phyloP scores from a whole-genome alignment of 1,140 invertebrate species.

The Solenopsis fugax region DNA sequence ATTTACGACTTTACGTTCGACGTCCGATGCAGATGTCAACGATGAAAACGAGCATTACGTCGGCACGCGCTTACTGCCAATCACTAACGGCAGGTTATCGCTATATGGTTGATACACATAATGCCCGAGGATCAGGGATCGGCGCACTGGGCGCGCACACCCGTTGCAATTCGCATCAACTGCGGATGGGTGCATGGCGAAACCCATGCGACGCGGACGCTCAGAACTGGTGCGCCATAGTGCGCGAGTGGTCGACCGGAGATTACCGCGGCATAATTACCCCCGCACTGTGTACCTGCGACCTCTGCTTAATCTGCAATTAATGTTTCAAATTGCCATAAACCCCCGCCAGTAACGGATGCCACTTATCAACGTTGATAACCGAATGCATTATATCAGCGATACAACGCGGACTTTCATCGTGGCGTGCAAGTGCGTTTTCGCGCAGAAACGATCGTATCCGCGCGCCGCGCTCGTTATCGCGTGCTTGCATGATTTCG shows the following conservation, averaged over 20 bases:
- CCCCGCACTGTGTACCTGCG: constrained; percentile 76
- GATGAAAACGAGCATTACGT: constrained; percentile 61
- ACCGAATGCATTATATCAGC: constrained; percentile 64
- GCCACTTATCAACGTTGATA: constrained; percentile 83
- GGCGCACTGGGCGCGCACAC: constrained; percentile 63
- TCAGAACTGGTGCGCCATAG: constrained; percentile 74
- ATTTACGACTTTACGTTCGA: constrained; percentile 64
- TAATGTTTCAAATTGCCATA: constrained; percentile 85
- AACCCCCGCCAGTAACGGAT: constrained; percentile 82
- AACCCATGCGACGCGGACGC: constrained; percentile 76
- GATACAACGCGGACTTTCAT: constrained; percentile 34
- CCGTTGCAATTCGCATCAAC: constrained; percentile 67
- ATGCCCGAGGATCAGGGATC: constrained; percentile 22
- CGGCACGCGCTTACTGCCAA: constrained; percentile 71
- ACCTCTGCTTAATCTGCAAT: constrained; percentile 85
- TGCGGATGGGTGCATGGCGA: constrained; percentile 77
- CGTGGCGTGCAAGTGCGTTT: constrained; percentile 21
- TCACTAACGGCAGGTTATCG: constrained; percentile 68
- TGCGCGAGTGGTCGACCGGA: constrained; percentile 82
- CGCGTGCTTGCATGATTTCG: constrained; percentile 3
- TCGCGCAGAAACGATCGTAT: constrained; percentile 25
- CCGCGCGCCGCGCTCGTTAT: constrained; percentile 9
- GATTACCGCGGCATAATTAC: constrained; percentile 85
- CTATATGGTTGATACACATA: constrained; percentile 55
- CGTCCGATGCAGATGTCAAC: constrained; percentile 63